phyloP scores from a whole-genome alignment of 2,797 vertebrate species.

The Protonibea diacanthus region DNA sequence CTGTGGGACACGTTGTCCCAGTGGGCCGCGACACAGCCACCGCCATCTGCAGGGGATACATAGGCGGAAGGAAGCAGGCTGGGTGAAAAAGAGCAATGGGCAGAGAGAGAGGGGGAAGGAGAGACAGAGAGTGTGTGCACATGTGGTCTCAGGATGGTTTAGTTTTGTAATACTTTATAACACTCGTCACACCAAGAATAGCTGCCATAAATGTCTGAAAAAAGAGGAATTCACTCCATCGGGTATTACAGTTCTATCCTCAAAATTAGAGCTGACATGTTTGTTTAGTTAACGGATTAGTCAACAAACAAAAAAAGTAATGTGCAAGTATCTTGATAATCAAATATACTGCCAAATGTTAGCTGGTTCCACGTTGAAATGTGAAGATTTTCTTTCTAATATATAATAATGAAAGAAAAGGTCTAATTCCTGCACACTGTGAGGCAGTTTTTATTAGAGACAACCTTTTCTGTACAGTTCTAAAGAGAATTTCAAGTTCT shows the following conservation, averaged over 20 bases:
- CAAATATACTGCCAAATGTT: neutral
- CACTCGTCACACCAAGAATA: neutral
- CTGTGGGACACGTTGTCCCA: constrained; percentile 66
- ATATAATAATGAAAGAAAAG: neutral
- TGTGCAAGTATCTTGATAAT: neutral
- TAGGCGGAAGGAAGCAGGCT: constrained; percentile 50
- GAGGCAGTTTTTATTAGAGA: too few species aligned
- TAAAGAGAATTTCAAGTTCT: neutral
- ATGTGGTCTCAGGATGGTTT: neutral
- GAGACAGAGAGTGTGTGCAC: neutral
- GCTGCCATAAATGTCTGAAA: neutral
- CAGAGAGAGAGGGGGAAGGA: neutral
- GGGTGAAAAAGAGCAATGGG: constrained; percentile 30
- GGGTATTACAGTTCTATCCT: neutral
- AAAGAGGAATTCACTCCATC: neutral
- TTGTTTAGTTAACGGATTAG: neutral
- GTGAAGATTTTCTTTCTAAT: neutral
- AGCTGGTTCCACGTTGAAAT: neutral
- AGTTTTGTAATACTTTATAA: neutral
- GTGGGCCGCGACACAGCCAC: constrained; percentile 52
- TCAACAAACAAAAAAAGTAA: neutral
- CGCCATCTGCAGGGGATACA: constrained; percentile 67
- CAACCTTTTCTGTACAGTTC: neutral
- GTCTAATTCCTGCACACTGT: neutral
- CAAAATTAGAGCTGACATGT: neutral